Percentiles rank a stretch among this genome's conserved stretches.
Conservation (phyloP, 30 jellyfish, hydroid and myxozoan genomes). For the Pseudorhiza aurosa region DNA sequence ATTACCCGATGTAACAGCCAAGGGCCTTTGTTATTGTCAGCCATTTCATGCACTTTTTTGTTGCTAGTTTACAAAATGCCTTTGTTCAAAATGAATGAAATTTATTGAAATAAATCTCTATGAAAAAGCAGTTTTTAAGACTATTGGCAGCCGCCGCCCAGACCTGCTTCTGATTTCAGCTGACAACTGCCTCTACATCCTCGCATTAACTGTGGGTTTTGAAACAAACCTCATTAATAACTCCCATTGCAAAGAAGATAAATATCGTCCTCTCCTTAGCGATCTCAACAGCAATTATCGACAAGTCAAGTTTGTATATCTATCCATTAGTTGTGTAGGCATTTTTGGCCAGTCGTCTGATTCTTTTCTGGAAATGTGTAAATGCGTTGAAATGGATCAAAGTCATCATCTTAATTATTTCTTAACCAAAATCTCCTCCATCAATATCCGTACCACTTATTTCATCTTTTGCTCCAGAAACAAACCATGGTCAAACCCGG, state of each 20-base stretch:
- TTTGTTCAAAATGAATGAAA: too few relatives aligned
- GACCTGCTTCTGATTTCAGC: background rate
- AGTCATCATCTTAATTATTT: background rate
- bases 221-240: too few relatives aligned
- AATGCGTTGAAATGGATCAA: background rate
- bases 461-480: background rate
- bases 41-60: too few relatives aligned
- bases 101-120: too few relatives aligned
- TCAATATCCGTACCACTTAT: background rate
- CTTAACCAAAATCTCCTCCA: background rate
- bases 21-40: too few relatives aligned
- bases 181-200: background rate
- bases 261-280: background rate
- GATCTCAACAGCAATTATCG: background rate
- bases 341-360: background rate
- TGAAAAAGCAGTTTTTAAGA: too few relatives aligned
- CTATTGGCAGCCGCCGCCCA: too few relatives aligned
- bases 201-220: conserved; percentile 2
- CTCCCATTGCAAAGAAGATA: background rate
- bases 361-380: background rate
- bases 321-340: conserved; percentile 1
- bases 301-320: background rate
- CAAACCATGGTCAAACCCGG: conserved; percentile 17
- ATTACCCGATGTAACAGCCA: too few relatives aligned
- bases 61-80: too few relatives aligned